Percentiles rank a stretch among this genome's conserved stretches.
Conservation (phyloP, 2,113 vertebrate species). For the Antennarius striatus region DNA sequence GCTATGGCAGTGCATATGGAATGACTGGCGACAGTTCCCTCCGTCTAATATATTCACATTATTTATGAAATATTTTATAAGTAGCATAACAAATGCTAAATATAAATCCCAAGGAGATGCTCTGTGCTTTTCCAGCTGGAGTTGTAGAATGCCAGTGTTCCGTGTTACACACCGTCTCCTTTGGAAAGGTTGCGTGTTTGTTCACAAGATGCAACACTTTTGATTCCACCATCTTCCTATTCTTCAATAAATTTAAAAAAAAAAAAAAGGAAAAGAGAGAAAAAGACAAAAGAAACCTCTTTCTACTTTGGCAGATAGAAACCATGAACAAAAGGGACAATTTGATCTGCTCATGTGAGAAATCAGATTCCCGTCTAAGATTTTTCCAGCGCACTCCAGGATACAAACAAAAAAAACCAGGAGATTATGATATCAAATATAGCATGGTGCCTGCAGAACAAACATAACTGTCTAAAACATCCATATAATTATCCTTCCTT, state of each 20-base stretch:
- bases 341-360: constrained; percentile 79
- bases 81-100: constrained; percentile 82
- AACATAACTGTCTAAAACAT: constrained; percentile 30
- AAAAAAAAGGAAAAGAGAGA: constrained; percentile 34
- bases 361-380: constrained; percentile 73
- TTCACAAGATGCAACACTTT: constrained; percentile 75
- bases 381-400: constrained; percentile 64
- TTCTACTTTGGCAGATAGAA: constrained; percentile 66
- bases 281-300: constrained; percentile 48
- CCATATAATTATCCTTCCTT: constrained; percentile 26
- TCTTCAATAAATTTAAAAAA: constrained; percentile 51
- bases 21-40: constrained; percentile 75
- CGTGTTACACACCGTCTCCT: constrained; percentile 65
- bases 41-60: constrained; percentile 81
- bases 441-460: constrained; percentile 38
- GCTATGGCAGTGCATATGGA: constrained; percentile 81
- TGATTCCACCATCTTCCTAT: constrained; percentile 61
- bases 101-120: constrained; percentile 81
- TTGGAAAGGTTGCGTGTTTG: constrained; percentile 71
- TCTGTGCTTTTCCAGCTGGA: constrained; percentile 67
- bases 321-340: constrained; percentile 75
- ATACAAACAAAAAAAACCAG: constrained; percentile 37
- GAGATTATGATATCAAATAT: constrained; percentile 55
- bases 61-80: constrained; percentile 85
- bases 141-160: constrained; percentile 61